Base-by-base conservation (phyloP, 2,797 vertebrate genomes). In the Linurgus olivaceus region DNA sequence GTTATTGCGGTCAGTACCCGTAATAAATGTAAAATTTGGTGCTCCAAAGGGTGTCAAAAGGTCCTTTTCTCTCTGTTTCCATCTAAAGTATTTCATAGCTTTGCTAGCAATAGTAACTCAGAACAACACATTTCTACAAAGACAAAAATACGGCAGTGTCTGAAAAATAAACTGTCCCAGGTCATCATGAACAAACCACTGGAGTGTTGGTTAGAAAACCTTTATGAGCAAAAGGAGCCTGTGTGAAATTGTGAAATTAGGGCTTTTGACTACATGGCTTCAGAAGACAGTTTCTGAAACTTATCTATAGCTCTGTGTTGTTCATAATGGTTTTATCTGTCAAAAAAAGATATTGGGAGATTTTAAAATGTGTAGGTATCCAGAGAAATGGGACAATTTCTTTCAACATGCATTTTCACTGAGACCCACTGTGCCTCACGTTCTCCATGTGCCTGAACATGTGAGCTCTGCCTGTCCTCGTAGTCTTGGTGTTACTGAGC, bases 21-120 rank as follows among this genome's bases (percentile, higher is more conserved):
- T 74, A 76, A 83, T 57, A 85, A 96, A 83, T 65, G 78, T 71
- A 72, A 77, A 61, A 88, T 51, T 17, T 65, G 58, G n/a, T 18
- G 1, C 71, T 93, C 35, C 59, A 50, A 80, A 21, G 33, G 29
- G 28, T 44, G 38, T 38, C 5, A 10, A 29, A 89, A 89, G 33
- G 31, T 42, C 44, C 11, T 40, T 74, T 81, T 71, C 40, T 84
- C 71, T 92, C 65, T 77, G 57, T 57, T 57, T 35, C 48, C 35
- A 62, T 19, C 42, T 37, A 2, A 83, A 52, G 3, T 57, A 50
- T 55, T 92, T 86, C 3, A 11, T 7, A 51, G 67, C 15, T 5
- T 24, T 74, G 28, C 35, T 94, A 8, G 70, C 55, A 42, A n/a
- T 18, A 70, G 61, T 17, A 78, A 55, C 70, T 74, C 37, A n/a